Base-by-base conservation (phyloP, 2,113 vertebrate genomes). In the Leucopsar rothschildi region DNA sequence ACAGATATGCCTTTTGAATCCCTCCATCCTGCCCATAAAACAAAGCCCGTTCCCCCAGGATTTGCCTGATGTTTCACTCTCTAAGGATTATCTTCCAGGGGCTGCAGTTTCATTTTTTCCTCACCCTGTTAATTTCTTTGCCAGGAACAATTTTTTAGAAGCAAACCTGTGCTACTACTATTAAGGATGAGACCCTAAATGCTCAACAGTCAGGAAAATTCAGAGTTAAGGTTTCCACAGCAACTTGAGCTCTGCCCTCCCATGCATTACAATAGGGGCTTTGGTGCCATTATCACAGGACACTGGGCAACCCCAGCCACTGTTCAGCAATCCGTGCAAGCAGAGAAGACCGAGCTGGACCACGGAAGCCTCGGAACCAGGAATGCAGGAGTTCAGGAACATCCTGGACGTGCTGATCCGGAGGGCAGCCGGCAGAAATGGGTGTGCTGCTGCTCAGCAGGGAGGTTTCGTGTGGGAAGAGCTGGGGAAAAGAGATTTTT, bases 221-320 rank as follows among this genome's bases (percentile, higher is more conserved):
- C 83, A 64, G 72, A 93, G 66, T 78, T 87, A 65, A 94, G 85
- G 95, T 95, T 97, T 94, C 82, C 93, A 92, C 92, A 95, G 92
- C 88, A 96, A 77, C 91, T 86, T 83, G 6, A 8, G 35, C 90
- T 93, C 82, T 97, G 83, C 65, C 68, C 57, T 96, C 47, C 68
- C 12, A 1, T 1, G 31, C 71, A 45, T 95, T 72, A 94, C 83
- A 93, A 90, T 50, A 10, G 71, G 81, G 75, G 25, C 68, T 84
- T 77, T 77, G 69, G 53, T 95, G 91, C 80, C 82, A 37, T 91
- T 94, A 45, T 68, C 71, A 21, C 64, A 61, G 90, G 81, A 88
- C 88, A n/a, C 87, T 42, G 81, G 79, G 88, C 83, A 79, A 39
- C 88, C 53, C 64, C 84, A 79, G 83, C 87, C 63, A 19, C 39